Conservation (phyloP, 30 jellyfish, hydroid and myxozoan species). For the Phacellophora camtschatica region DNA sequence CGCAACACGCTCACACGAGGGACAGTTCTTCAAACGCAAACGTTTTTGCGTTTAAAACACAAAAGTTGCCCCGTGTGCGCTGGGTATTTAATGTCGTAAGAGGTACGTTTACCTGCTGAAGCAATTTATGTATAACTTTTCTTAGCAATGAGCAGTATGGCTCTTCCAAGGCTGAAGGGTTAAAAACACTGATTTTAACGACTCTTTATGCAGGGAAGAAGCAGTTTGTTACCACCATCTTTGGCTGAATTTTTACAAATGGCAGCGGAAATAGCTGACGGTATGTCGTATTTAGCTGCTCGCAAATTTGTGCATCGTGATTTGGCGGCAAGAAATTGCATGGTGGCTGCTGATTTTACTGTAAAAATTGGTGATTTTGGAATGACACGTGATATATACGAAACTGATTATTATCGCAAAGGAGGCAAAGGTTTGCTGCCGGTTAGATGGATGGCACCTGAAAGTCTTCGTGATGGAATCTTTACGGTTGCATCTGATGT, state of each 20-base stretch:
- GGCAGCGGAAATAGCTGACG: conserved; percentile 99
- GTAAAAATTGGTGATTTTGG: conserved; percentile 98
- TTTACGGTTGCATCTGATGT: conserved; percentile 90
- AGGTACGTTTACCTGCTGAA: no score
- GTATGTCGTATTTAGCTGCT: conserved; percentile 96
- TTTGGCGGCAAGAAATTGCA: conserved; percentile 97
- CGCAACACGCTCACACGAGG: no score
- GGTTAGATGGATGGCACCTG: conserved; percentile 99
- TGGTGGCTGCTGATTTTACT: conserved; percentile 97
- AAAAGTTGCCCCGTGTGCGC: no score
- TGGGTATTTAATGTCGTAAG: no score
- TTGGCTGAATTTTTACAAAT: conserved; percentile 81
- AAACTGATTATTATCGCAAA: conserved; percentile 90
- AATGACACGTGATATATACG: conserved; percentile 95
- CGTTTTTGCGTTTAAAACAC: no score
- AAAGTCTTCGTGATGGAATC: conserved; percentile 84
- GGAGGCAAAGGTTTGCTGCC: conserved; percentile 96
- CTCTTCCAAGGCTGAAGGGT: no score
- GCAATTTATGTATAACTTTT: no score
- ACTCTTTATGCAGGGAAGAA: neutral
- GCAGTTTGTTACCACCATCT: conserved; percentile 67
- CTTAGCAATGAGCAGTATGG: no score
- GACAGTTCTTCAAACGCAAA: no score
- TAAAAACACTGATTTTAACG: no score
- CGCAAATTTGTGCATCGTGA: conserved; percentile 96